These are phyloP conservation scores for Drosophila anomelani DNA, from an alignment of 2,888 invertebrate species.

Conservation along the genomic window DNA sequence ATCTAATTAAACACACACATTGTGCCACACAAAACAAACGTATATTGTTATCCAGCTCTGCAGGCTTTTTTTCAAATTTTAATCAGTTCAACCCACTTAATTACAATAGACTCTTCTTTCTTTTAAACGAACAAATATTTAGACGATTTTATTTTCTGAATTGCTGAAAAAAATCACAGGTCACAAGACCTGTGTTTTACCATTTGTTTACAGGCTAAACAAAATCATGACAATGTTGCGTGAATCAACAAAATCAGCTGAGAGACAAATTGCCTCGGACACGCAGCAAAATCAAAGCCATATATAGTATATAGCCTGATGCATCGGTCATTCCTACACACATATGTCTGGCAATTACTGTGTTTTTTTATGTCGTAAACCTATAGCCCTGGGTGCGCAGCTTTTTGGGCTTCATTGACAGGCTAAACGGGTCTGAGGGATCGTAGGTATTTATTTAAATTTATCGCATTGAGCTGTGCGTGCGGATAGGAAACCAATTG, in stretches of 20 bases:
- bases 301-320: background rate
- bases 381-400: conserved; percentile 18
- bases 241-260: conserved; percentile 57
- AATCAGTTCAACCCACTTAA: conserved; percentile 62
- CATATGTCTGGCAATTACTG: conserved; percentile 71
- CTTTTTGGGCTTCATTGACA: conserved; percentile 33
- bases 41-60: background rate
- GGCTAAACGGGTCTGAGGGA: conserved; percentile 52
- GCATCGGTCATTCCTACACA: conserved; percentile 12
- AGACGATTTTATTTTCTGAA: conserved; percentile 23
- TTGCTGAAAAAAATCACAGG: conserved; percentile 58
- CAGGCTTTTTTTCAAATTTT: conserved; percentile 21
- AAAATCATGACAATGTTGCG: conserved; percentile 63
- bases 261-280: conserved; percentile 57
- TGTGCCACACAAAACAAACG: background rate
- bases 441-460: conserved; percentile 65
- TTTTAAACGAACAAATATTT: conserved; percentile 46
- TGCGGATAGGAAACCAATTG: conserved; percentile 34
- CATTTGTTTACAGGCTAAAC: conserved; percentile 64
- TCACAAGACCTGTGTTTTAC: conserved; percentile 40
- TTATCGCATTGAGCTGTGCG: conserved; percentile 55
- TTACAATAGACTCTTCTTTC: conserved; percentile 40
- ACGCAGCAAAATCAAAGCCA: conserved; percentile 37
- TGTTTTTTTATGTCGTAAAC: conserved; percentile 59
- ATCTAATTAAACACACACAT: conserved; percentile 30